Evolutionary conservation across 1,140 invertebrate genomes (phyloP), one percentile per base, ranked within the genome.

Genomic region (Gonatopus flavifemur): DNA sequence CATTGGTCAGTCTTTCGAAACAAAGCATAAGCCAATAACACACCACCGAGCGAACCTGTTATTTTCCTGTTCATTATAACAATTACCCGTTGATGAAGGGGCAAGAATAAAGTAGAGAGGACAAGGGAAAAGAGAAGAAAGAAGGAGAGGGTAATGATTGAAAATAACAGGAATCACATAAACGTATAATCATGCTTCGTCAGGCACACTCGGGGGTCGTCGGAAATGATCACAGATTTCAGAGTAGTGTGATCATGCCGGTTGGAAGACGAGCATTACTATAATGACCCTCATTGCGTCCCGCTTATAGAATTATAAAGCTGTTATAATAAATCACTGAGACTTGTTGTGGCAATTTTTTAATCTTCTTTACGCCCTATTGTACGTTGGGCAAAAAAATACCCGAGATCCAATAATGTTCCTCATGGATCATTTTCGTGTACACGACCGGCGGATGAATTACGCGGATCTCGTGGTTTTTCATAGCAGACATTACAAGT

Each of bases 131-230:
- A 42, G 28, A 37, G 55, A 43, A 52, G 40, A 46, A 30, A 38
- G 44, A 45, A n/a, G 33, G 59, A 55, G 43, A 48, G 53, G 60
- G 58, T 74, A 74, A 74, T 74, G 67, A 74, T 72, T 65, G 71
- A 67, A 72, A 74, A 74, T 74, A 74, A 74, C 70, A 74, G 68
- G 68, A 74, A 72, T 72, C 70, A 61, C 38, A 63, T 71, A 72
- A 72, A 70, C 67, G 69, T 74, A 65, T 56, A 72, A 69, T 73
- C 65, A 70, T 55, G 49, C 46, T 41, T 21, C 45, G 52, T 48
- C 49, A 41, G 32, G 39, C 22, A 44, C 44, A 32, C 48, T 46
- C 36, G 46, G 35, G 52, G 49, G 35, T 52, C 53, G 56, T 59
- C 55, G 57, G 66, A 50, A 60, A 59, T 64, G 64, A 65, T 62